Conservation (phyloP, 2,113 vertebrate species). For the Hippopotamus amphibius region DNA sequence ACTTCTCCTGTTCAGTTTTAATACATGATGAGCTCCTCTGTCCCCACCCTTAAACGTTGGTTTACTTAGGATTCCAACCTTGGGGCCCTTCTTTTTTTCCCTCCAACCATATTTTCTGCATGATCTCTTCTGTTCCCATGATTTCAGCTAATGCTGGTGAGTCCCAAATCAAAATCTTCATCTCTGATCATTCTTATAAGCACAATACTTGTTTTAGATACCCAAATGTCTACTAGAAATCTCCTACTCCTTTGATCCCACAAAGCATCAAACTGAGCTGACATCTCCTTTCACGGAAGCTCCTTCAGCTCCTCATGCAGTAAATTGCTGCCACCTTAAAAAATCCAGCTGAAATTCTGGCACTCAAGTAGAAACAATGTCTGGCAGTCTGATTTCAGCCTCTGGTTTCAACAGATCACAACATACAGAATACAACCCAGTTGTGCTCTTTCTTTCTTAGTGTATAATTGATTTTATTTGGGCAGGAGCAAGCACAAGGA, state of each 20-base stretch:
- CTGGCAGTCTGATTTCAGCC: neutral
- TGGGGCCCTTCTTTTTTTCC: too few species aligned
- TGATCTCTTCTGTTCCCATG: neutral
- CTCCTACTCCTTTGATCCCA: neutral
- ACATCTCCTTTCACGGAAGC: neutral
- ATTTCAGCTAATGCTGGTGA: neutral
- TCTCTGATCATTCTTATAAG: neutral
- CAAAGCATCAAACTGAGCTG: neutral
- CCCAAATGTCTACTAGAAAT: neutral
- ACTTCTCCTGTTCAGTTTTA: neutral
- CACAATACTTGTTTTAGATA: neutral
- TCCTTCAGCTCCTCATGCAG: neutral
- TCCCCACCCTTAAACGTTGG: neutral
- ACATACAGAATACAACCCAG: neutral
- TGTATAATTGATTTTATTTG: conserved; percentile 9
- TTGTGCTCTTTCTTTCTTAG: neutral
- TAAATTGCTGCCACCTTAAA: neutral
- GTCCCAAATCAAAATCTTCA: neutral
- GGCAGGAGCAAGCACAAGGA: neutral
- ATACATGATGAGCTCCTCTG: neutral
- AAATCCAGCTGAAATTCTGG: neutral
- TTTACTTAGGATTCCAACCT: neutral
- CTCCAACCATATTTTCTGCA: neutral
- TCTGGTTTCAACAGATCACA: neutral
- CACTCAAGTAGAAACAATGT: neutral